A percentile compares a stretch with the other conserved stretches of the same genome.
Conservation (phyloP, 2,113 vertebrate species). For the Sinocyclocheilus maitianheensis region DNA sequence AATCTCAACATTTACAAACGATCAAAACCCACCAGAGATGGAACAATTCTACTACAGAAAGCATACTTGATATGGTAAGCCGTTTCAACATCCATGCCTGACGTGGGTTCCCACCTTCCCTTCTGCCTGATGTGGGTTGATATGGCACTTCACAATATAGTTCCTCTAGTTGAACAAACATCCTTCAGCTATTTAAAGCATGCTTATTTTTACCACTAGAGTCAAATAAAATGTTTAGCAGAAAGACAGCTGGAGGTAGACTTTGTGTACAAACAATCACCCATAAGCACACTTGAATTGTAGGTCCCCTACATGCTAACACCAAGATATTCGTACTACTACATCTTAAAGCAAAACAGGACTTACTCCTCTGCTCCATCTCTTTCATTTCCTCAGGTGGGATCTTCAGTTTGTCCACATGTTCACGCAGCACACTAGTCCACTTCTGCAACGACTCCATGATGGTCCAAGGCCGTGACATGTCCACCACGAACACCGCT, state of each 20-base stretch:
- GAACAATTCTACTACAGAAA: not conserved
- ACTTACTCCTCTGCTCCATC: slow-evolving; percentile 94
- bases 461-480: slow-evolving; percentile 96
- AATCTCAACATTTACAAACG: not conserved
- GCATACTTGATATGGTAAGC: not conserved
- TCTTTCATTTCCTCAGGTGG: slow-evolving; percentile 90
- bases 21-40: not conserved
- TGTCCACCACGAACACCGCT: slow-evolving; percentile 92
- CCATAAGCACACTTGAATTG: not conserved
- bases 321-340: not conserved
- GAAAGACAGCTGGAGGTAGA: not conserved
- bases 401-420: slow-evolving; percentile 95
- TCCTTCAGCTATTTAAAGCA: too few relatives aligned
- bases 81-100: not conserved
- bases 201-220: too few relatives aligned
- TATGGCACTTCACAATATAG: not conserved
- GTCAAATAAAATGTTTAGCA: not conserved
- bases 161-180: not conserved
- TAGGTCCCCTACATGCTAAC: too few relatives aligned
- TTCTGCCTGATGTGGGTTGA: not conserved
- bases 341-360: not conserved
- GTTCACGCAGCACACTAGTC: slow-evolving; percentile 94
- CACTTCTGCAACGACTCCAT: slow-evolving; percentile 98
- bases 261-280: not conserved
- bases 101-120: too few relatives aligned